Evolutionary conservation across 2,888 invertebrate species (phyloP).

Genomic region (Sceliomorpha sp.): DNA sequence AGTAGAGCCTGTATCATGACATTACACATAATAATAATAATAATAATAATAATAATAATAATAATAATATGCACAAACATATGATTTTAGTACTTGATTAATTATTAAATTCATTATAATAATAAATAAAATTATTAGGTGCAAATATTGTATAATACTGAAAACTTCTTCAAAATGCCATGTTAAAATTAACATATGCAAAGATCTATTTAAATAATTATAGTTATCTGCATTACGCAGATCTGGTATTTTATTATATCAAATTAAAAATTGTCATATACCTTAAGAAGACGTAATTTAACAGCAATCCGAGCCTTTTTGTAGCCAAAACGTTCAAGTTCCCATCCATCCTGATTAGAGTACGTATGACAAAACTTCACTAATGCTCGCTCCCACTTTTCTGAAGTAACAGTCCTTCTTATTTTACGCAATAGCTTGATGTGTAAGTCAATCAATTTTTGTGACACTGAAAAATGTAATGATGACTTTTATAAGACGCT

Average conservation of each 20-base stretch:
- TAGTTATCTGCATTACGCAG: too few species aligned
- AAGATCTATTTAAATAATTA: too few species aligned
- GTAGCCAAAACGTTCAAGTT: slow-evolving; percentile 97
- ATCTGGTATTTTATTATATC: too few species aligned
- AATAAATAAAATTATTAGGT: too few species aligned
- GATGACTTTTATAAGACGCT: too few species aligned
- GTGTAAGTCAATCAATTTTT: slow-evolving; percentile 91
- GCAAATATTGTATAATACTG: too few species aligned
- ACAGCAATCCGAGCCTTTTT: slow-evolving; percentile 93
- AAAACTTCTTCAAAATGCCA: background rate
- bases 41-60: too few species aligned
- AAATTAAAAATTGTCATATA: too few species aligned
- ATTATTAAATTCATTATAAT: too few species aligned
- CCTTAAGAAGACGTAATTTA: slow-evolving; percentile 94
- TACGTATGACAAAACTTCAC: slow-evolving; percentile 95
- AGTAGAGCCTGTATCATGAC: slow-evolving; percentile 92
- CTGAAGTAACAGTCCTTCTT: slow-evolving; percentile 89
- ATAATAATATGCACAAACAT: too few species aligned
- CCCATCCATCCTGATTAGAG: slow-evolving; percentile 96
- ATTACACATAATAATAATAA: too few species aligned
- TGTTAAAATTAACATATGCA: slow-evolving; percentile 1
- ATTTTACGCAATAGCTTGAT: slow-evolving; percentile 93
- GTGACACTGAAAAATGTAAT: slow-evolving; percentile 91
- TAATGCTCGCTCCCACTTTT: slow-evolving; percentile 94
- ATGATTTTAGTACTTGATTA: too few species aligned